Evolutionary conservation across 1,140 invertebrate species (phyloP).

Genomic region (Anadara kagoshimensis): DNA sequence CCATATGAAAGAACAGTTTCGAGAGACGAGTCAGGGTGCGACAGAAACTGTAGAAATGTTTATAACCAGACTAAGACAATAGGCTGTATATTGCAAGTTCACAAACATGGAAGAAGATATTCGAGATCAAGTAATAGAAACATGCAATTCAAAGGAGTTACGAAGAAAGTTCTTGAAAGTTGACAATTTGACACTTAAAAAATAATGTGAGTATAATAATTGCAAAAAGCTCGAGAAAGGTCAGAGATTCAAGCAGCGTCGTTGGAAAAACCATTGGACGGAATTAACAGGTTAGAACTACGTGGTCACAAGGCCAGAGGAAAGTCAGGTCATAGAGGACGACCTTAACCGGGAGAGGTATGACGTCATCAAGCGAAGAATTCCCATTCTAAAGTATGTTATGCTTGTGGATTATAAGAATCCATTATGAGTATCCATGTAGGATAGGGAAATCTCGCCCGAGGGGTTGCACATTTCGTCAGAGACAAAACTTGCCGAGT

Average conservation of each 20-base stretch:
- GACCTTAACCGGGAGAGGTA: too few species aligned
- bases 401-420: slow-evolving; percentile 4
- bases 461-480: too few species aligned
- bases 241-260: slow-evolving; percentile 5
- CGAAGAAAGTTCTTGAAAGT: slow-evolving; percentile 22
- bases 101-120: slow-evolving; percentile 26
- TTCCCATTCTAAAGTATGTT: too few species aligned
- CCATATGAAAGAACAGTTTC: slow-evolving; percentile 30
- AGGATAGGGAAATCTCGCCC: background rate
- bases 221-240: slow-evolving; percentile 10
- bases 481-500: too few species aligned
- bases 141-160: slow-evolving; percentile 25
- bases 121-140: slow-evolving; percentile 36
- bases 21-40: slow-evolving; percentile 10
- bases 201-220: slow-evolving; percentile 9
- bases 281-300: background rate
- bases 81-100: slow-evolving; percentile 32
- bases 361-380: too few species aligned
- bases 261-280: background rate
- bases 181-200: slow-evolving; percentile 27
- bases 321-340: too few species aligned
- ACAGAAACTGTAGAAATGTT: slow-evolving; percentile 30
- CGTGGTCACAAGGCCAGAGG: too few species aligned
- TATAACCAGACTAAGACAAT: slow-evolving; percentile 34
- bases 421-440: too few species aligned